Percentiles rank a stretch among this genome's conserved stretches.
phyloP scores from a whole-genome alignment of 2,113 vertebrate genomes.

The Poeciliopsis occidentalis region DNA sequence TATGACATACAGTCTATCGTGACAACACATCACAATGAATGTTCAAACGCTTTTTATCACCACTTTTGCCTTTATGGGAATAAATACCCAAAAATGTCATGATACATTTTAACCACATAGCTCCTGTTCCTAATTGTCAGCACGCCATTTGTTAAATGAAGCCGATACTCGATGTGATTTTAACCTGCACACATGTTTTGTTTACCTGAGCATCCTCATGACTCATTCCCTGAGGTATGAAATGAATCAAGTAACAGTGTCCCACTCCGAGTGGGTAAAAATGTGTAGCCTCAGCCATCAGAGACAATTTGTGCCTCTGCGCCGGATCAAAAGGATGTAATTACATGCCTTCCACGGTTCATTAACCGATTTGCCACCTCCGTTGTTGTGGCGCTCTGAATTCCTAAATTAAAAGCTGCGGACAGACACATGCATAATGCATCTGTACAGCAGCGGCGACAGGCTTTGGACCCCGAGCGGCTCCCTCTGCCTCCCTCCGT shows the following conservation, averaged over 20 bases:
- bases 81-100: not conserved
- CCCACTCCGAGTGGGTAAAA: slow-evolving; percentile 2
- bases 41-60: not conserved
- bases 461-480: slow-evolving; percentile 2
- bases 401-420: not conserved
- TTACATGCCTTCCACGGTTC: slow-evolving; percentile 1
- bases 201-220: not conserved
- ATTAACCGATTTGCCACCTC: not conserved
- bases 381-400: not conserved
- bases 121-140: not conserved
- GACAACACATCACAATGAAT: too few relatives aligned
- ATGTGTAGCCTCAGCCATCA: slow-evolving; percentile 11
- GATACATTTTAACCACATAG: not conserved
- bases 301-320: not conserved
- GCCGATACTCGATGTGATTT: slow-evolving; percentile 1
- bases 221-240: not conserved
- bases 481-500: slow-evolving; percentile 6
- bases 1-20: not conserved
- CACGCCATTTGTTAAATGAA: not conserved
- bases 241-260: not conserved
- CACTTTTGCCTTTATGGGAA: not conserved
- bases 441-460: slow-evolving; percentile 7
- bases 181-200: not conserved
- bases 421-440: not conserved
- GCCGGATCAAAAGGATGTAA: slow-evolving; percentile 4